Percentiles rank a stretch among this genome's conserved stretches.
Conservation (phyloP, 2,888 invertebrate species). For the Ernsta delagoae region DNA sequence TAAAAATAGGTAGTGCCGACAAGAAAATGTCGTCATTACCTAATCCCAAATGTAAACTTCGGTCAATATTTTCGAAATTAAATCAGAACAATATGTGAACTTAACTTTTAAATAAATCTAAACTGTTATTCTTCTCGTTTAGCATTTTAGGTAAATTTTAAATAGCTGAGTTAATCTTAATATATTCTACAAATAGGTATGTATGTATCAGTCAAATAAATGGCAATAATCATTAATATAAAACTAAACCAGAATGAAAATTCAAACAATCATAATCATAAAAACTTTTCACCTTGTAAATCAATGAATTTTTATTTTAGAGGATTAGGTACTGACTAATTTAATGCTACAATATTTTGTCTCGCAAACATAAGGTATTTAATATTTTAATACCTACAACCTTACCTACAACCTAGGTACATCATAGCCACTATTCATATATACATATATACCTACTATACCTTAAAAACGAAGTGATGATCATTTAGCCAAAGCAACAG, state of each 20-base stretch:
- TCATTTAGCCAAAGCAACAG: background rate
- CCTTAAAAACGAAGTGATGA: background rate
- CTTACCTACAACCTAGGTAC: no score
- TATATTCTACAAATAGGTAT: no score
- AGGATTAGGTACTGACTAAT: background rate
- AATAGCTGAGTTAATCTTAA: slow-evolving; percentile 23
- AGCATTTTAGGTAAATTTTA: background rate
- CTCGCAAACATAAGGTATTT: no score
- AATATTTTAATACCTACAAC: no score
- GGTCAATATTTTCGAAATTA: no score
- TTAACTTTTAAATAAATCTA: slow-evolving; percentile 26
- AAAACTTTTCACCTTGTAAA: no score
- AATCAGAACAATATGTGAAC: slow-evolving; percentile 23
- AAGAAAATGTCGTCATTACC: background rate
- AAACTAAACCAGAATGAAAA: slow-evolving; percentile 36
- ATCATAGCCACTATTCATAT: slow-evolving; percentile 35
- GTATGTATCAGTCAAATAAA: slow-evolving; percentile 55
- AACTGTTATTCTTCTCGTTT: slow-evolving; percentile 9
- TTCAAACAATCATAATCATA: no score
- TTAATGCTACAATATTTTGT: slow-evolving; percentile 25
- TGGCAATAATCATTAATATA: slow-evolving; percentile 45
- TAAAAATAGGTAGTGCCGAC: background rate
- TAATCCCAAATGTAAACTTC: background rate
- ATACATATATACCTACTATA: background rate
- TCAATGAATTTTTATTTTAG: no score